phyloP scores from a whole-genome alignment of 2,113 vertebrate genomes.

The Syngnathus scovelli region DNA sequence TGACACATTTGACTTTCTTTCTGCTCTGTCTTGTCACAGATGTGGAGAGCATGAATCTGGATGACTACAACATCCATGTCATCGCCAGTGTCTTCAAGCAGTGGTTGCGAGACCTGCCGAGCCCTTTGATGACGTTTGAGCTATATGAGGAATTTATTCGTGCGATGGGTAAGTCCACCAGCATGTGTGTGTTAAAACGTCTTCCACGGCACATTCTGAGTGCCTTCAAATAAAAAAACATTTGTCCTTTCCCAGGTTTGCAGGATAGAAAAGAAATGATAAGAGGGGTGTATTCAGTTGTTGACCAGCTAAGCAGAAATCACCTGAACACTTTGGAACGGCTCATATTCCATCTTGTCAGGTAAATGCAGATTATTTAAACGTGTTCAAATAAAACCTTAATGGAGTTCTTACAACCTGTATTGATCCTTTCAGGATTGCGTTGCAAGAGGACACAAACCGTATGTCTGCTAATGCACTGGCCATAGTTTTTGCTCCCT shows the following conservation, averaged over 20 bases:
- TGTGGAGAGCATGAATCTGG: conserved; percentile 84
- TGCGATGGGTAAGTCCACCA: conserved; percentile 80
- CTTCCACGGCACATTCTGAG: neutral
- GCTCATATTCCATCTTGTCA: conserved; percentile 95
- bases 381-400: neutral
- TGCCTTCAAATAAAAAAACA: neutral
- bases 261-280: conserved; percentile 90
- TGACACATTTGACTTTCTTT: conserved; percentile 1
- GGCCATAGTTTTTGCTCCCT: conserved; percentile 97
- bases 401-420: neutral
- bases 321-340: conserved; percentile 92
- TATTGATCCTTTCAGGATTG: conserved; percentile 75
- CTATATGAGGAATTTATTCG: conserved; percentile 95
- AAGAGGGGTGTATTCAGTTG: conserved; percentile 87
- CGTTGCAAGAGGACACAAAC: conserved; percentile 92
- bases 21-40: conserved; percentile 64
- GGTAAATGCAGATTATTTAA: conserved; percentile 61
- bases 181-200: neutral
- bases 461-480: conserved; percentile 96
- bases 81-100: conserved; percentile 98
- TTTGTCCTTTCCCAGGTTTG: conserved; percentile 71
- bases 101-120: conserved; percentile 95
- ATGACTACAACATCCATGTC: conserved; percentile 97
- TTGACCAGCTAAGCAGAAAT: conserved; percentile 92
- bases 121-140: conserved; percentile 97